Conservation (phyloP, 2,888 invertebrate species). For the Nephrotoma guestfalica region DNA sequence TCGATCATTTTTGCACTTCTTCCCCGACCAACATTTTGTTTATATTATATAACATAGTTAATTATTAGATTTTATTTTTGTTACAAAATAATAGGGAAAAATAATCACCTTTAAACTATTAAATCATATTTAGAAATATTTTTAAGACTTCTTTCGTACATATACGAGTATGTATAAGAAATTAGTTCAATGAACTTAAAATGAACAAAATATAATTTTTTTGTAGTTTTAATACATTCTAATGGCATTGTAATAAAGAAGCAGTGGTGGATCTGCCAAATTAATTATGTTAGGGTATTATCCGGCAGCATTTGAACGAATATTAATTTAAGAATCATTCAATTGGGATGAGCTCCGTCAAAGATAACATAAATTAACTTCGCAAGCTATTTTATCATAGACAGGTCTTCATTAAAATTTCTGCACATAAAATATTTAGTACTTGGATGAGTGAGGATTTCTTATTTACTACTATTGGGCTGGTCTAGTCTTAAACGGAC, state of each 20-base stretch:
- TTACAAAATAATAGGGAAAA: not conserved
- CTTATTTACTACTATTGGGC: too few species aligned
- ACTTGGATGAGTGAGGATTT: too few species aligned
- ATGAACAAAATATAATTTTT: not conserved
- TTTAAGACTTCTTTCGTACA: not conserved
- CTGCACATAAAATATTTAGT: too few species aligned
- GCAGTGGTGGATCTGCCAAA: not conserved
- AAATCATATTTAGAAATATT: not conserved
- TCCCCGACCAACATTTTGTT: not conserved
- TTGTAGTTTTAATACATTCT: not conserved
- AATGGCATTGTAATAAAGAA: not conserved
- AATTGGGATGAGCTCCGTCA: too few species aligned
- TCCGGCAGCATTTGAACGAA: too few species aligned
- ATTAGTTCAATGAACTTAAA: not conserved
- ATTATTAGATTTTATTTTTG: not conserved
- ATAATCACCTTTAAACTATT: not conserved
- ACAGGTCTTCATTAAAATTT: too few species aligned
- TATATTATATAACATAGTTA: not conserved
- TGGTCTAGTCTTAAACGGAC: too few species aligned
- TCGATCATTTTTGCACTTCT: not conserved
- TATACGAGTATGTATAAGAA: not conserved
- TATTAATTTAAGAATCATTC: too few species aligned
- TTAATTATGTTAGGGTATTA: too few species aligned
- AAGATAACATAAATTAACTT: too few species aligned
- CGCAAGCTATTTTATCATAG: too few species aligned